Evolutionary conservation across 2,797 vertebrate species (phyloP).

Genomic region (Danionella dracula): DNA sequence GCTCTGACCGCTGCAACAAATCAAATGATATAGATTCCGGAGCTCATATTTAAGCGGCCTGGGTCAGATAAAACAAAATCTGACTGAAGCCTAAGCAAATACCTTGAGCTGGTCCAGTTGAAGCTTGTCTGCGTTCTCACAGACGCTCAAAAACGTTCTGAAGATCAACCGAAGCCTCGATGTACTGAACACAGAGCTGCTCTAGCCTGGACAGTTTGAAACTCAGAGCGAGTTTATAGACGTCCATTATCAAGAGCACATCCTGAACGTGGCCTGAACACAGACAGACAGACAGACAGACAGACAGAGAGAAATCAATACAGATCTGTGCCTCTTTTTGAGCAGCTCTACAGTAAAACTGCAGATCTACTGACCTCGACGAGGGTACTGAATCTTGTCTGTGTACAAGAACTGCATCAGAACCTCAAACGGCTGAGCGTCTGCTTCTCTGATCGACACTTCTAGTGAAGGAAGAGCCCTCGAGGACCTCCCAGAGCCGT

Average conservation of each 20-base stretch:
- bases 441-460: constrained; percentile 90
- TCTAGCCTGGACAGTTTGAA: constrained; percentile 94
- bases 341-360: too few species aligned
- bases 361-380: constrained; percentile 74
- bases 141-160: constrained; percentile 95
- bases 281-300: too few species aligned
- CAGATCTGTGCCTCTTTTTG: too few species aligned
- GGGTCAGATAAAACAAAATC: too few species aligned
- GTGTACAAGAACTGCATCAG: constrained; percentile 99
- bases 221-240: constrained; percentile 93
- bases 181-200: constrained; percentile 97
- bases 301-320: constrained; percentile 2
- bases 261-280: constrained; percentile 97
- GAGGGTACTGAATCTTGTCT: constrained; percentile 95
- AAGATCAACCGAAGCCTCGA: constrained; percentile 94
- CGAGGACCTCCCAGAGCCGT: constrained; percentile 45
- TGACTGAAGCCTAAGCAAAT: too few species aligned
- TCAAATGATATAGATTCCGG: too few species aligned
- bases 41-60: too few species aligned
- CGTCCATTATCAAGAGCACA: constrained; percentile 97
- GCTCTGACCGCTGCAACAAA: too few species aligned
- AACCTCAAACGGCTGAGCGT: constrained; percentile 94
- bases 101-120: constrained; percentile 98
- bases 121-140: constrained; percentile 94
- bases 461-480: constrained; percentile 74